These are phyloP conservation scores for Agrotis segetum DNA, from an alignment of 2,888 invertebrate genomes.

Conservation along the genomic window DNA sequence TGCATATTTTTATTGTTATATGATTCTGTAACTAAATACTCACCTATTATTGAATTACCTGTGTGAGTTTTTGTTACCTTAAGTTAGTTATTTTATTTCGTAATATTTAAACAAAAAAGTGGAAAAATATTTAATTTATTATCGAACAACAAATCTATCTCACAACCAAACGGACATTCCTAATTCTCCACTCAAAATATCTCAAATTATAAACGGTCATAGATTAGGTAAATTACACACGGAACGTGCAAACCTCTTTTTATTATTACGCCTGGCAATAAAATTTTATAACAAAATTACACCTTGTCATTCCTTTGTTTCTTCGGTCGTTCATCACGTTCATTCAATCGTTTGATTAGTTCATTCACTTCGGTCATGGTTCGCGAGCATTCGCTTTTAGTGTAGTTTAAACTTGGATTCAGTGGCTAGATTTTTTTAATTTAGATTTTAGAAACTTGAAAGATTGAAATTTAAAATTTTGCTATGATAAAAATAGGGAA, in stretches of 20 bases:
- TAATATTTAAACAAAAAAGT: not conserved
- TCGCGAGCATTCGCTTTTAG: constrained; percentile 30
- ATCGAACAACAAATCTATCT: not conserved
- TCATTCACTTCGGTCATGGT: constrained; percentile 57
- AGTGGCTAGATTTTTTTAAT: constrained; percentile 20
- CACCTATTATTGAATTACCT: not conserved
- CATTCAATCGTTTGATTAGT: constrained; percentile 56
- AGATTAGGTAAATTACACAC: constrained; percentile 34
- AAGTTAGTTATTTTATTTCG: not conserved
- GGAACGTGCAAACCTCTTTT: constrained; percentile 40
- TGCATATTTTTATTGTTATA: no score
- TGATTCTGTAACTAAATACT: not conserved
- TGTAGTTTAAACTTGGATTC: constrained; percentile 17
- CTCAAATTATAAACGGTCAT: constrained; percentile 42
- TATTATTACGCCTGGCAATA: constrained; percentile 52
- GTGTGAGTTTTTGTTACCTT: not conserved
- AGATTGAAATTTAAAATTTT: not conserved
- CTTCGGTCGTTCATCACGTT: constrained; percentile 44
- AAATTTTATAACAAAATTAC: constrained; percentile 60
- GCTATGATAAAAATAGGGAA: no score
- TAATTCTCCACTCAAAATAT: constrained; percentile 47
- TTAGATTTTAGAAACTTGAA: not conserved
- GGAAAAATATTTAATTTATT: not conserved
- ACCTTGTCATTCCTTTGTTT: constrained; percentile 53
- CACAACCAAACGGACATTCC: constrained; percentile 22